phyloP scores from a whole-genome alignment of 2,113 vertebrate species.

The Stegastes partitus region DNA sequence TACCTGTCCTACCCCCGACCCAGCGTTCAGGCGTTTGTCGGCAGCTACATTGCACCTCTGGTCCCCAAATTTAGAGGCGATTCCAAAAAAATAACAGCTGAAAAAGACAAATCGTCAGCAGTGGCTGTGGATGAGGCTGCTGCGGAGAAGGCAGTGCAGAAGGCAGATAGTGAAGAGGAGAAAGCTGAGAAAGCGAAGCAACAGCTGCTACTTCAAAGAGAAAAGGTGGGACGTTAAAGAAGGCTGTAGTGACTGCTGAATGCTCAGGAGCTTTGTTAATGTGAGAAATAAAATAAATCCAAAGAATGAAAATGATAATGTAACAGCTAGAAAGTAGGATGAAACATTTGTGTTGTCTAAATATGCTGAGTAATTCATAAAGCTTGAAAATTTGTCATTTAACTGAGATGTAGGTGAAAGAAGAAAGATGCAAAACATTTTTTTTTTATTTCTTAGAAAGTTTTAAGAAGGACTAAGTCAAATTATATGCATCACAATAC shows the following conservation, averaged over 20 bases:
- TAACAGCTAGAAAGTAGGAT: too few species aligned
- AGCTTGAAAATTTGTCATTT: too few species aligned
- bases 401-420: too few species aligned
- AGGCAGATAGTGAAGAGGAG: conserved; percentile 73
- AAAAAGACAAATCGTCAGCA: conserved; percentile 64
- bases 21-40: conserved; percentile 94
- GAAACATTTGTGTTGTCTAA: too few species aligned
- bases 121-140: conserved; percentile 44
- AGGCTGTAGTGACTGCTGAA: not conserved
- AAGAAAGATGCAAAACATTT: too few species aligned
- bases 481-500: too few species aligned
- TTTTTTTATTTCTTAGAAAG: too few species aligned
- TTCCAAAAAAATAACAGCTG: conserved; percentile 78
- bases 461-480: too few species aligned
- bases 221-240: conserved; percentile 86
- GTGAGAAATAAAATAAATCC: too few species aligned
- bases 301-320: too few species aligned
- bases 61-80: conserved; percentile 91
- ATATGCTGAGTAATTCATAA: too few species aligned
- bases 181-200: conserved; percentile 82
- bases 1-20: conserved; percentile 92
- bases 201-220: conserved; percentile 88
- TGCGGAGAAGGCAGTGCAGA: conserved; percentile 22
- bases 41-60: conserved; percentile 92
- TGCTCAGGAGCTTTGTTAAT: not conserved